Percentiles rank a stretch among this genome's conserved stretches.
Conservation (phyloP, 2,113 vertebrate species). For the Arenaria interpres region DNA sequence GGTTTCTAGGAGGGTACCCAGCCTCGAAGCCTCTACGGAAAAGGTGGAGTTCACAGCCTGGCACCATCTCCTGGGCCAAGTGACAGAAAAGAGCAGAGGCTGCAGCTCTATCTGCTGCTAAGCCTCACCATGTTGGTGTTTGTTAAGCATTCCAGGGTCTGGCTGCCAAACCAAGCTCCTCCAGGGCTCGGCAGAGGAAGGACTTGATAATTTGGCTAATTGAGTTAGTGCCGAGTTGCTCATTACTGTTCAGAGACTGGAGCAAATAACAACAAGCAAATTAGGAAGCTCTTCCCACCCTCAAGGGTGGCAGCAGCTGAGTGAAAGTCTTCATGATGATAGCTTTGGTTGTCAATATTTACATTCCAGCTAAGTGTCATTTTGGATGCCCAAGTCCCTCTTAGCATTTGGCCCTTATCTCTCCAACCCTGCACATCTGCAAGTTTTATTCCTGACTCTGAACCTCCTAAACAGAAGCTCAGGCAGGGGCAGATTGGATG, state of each 20-base stretch:
- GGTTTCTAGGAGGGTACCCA: neutral
- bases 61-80: neutral
- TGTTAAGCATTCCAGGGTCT: neutral
- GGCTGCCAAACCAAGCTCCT: neutral
- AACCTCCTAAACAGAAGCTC: neutral
- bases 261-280: neutral
- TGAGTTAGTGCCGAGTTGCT: neutral
- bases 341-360: neutral
- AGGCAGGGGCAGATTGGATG: neutral
- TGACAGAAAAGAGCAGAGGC: neutral
- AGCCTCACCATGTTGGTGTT: neutral
- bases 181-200: neutral
- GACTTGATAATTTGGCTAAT: neutral
- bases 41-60: neutral
- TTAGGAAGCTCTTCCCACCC: neutral
- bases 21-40: rapidly evolving
- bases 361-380: neutral
- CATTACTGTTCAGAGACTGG: neutral
- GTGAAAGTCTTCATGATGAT: neutral
- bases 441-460: neutral
- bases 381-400: neutral
- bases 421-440: neutral
- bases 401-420: neutral
- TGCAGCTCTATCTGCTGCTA: neutral
- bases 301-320: neutral